Base-by-base conservation (phyloP, 2,113 vertebrate species). In the Dipodomys merriami region DNA sequence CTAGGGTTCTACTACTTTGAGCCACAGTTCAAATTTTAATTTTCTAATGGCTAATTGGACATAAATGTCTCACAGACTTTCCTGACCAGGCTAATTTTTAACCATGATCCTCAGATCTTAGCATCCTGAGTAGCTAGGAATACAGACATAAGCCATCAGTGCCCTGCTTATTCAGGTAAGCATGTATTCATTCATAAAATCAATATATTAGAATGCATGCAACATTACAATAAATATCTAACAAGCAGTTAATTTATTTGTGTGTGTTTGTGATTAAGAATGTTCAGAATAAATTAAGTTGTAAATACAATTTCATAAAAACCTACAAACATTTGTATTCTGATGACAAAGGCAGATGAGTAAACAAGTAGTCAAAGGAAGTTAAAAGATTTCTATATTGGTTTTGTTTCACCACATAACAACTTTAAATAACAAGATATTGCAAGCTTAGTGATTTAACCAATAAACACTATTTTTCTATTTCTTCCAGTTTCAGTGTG, bases 251-350 rank as follows among this genome's bases (percentile, higher is more conserved):
- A 13, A 11, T 7, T 46, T 0, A 0, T 33, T 29, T 69, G 1
- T 29, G 18, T 27, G 4, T 11, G 5, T 29, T 13, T 88, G 27
- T 44, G 6, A 30, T 60, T 1, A 82, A 4, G 13, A 19, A 92
- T 33, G 72, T 76, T 57, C 4, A 62, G 53, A 73, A 86, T 46
- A 86, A 80, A 69, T 91, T 92, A 83, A 69, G 29, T 8, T 80
- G 12, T 33, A 72, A 30, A 7, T 73, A 23, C 4, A 74, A 88
- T 82, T 49, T 49, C 49, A 49, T 18, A 74, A 62, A 65, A 64
- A 62, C 27, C 12, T 68, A 60, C 0, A 88, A 11, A 4, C 1
- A 88, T 30, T 88, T 7, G 67, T 4, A 77, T 0, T 16, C 20
- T 69, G 80, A 2, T 86, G 7, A 68, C 44, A 86, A 76, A 72